Percentiles rank a stretch among this genome's conserved stretches.
Evolutionary conservation across 2,797 vertebrate genomes (phyloP).

Genomic region (Tiaroga cobitis): DNA sequence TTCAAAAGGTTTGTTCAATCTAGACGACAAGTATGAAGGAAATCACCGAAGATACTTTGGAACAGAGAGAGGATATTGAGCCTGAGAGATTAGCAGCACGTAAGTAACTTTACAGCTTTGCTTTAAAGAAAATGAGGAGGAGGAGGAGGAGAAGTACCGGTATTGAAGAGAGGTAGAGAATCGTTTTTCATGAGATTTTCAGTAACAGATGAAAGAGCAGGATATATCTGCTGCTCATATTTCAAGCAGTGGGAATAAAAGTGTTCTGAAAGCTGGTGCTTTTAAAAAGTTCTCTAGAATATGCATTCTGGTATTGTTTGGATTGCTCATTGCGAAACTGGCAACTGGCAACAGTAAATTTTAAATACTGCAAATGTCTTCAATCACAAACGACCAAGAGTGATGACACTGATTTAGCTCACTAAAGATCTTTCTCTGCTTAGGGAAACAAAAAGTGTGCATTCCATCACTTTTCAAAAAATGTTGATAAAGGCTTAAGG

Average conservation of each 20-base stretch:
- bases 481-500: neutral
- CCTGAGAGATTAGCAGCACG: neutral
- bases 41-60: neutral
- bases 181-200: neutral
- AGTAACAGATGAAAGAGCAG: conserved; percentile 1
- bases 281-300: neutral
- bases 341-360: neutral
- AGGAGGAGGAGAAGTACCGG: neutral
- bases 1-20: conserved; percentile 1
- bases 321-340: neutral
- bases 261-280: neutral
- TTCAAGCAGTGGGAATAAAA: neutral
- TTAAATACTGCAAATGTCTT: neutral
- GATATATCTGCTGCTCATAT: conserved; percentile 26
- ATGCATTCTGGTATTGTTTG: neutral
- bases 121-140: neutral
- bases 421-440: neutral
- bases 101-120: neutral
- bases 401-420: neutral
- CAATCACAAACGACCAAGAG: neutral
- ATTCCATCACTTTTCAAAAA: neutral
- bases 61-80: neutral
- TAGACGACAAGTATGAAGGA: conserved; percentile 24
- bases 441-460: neutral
- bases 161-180: neutral